Conservation (phyloP, 2,797 vertebrate genomes). For the Acanthornis magna region DNA sequence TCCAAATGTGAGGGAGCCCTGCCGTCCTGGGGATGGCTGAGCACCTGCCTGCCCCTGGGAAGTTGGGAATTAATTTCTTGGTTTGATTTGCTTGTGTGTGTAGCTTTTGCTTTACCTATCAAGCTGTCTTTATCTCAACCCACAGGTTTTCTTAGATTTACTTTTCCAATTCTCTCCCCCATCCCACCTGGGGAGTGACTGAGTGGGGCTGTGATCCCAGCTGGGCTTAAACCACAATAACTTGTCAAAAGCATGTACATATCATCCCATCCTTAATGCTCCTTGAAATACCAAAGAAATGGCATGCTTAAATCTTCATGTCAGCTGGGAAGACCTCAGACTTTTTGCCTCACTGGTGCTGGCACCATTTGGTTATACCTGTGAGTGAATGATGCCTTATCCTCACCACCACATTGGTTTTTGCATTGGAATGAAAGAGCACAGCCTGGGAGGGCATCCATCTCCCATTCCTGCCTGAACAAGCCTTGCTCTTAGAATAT, state of each 20-base stretch:
- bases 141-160: neutral
- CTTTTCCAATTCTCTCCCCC: neutral
- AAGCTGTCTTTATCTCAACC: neutral
- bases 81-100: neutral
- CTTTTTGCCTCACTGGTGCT: neutral
- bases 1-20: neutral
- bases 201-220: neutral
- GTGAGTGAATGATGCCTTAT: neutral
- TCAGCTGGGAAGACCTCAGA: neutral
- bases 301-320: neutral
- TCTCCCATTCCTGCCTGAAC: neutral
- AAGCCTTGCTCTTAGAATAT: neutral
- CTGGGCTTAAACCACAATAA: neutral
- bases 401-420: fast-evolving
- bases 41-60: neutral
- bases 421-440: neutral
- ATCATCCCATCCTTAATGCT: neutral
- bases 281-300: neutral
- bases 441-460: neutral
- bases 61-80: neutral
- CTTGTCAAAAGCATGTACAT: neutral
- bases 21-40: neutral
- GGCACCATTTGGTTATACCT: neutral
- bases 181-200: neutral
- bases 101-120: neutral